Percentiles rank a stretch among this genome's conserved stretches.
phyloP scores from a whole-genome alignment of 2,888 invertebrate species.

The Cantharis flavilabris region DNA sequence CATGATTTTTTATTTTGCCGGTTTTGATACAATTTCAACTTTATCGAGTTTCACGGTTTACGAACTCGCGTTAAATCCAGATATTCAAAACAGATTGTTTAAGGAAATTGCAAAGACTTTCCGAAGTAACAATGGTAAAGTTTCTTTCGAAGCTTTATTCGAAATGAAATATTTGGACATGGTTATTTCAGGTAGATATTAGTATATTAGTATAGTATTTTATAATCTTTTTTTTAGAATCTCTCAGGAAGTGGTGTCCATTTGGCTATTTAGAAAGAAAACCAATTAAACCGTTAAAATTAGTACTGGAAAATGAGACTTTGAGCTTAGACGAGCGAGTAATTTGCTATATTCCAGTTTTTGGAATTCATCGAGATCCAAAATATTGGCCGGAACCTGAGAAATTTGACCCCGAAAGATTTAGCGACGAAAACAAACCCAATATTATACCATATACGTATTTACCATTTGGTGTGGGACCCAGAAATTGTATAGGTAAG shows the following conservation, averaged over 20 bases:
- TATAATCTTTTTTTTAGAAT: background rate
- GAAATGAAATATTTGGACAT: background rate
- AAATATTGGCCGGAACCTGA: slow-evolving; percentile 43
- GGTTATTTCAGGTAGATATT: background rate
- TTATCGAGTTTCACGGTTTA: background rate
- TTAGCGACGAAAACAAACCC: slow-evolving; percentile 60
- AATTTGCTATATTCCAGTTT: slow-evolving; percentile 37
- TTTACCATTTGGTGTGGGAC: slow-evolving; percentile 57
- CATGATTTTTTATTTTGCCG: background rate
- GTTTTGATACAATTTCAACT: background rate
- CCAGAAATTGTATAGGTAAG: slow-evolving; percentile 58
- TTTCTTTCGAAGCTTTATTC: background rate
- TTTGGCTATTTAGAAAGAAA: slow-evolving; percentile 6
- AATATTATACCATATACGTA: slow-evolving; percentile 54
- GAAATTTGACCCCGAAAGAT: slow-evolving; percentile 48
- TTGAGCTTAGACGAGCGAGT: background rate
- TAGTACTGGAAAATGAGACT: slow-evolving; percentile 27
- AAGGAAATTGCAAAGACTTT: background rate
- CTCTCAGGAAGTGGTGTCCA: slow-evolving; percentile 43
- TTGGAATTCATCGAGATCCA: slow-evolving; percentile 41
- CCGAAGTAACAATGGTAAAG: background rate
- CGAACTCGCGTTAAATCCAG: background rate
- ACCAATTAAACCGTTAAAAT: slow-evolving; percentile 33
- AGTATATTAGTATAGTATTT: too few species aligned
- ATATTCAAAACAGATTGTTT: background rate